A percentile compares a stretch with the other conserved stretches of the same genome.
These are phyloP conservation scores for Xylocampa areola DNA, from an alignment of 2,888 invertebrate species.

Conservation along the genomic window DNA sequence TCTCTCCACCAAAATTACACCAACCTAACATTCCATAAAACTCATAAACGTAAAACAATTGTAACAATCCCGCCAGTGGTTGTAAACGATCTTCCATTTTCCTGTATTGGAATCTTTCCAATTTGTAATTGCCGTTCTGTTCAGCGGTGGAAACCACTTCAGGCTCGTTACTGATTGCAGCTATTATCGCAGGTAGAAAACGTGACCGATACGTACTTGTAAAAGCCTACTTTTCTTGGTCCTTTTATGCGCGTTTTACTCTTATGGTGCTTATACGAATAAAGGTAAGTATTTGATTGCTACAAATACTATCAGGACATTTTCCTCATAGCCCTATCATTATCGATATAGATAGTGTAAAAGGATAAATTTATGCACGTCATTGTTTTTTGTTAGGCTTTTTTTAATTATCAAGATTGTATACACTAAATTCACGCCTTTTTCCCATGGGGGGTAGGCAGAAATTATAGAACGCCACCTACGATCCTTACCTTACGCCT, in stretches of 20 bases:
- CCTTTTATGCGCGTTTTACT: constrained; percentile 8
- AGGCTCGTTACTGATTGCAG: constrained; percentile 41
- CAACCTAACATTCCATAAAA: background rate
- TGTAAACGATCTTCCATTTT: constrained; percentile 37
- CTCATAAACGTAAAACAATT: constrained; percentile 43
- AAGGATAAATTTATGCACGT: too few species aligned
- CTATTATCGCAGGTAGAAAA: constrained; percentile 45
- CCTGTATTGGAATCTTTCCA: constrained; percentile 53
- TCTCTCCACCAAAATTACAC: background rate
- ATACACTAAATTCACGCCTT: too few species aligned
- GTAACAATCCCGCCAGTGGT: constrained; percentile 13
- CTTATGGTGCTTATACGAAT: too few species aligned
- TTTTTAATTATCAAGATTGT: too few species aligned
- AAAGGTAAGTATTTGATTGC: too few species aligned
- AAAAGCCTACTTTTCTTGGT: constrained; percentile 16
- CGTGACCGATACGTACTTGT: constrained; percentile 39
- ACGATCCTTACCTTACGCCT: too few species aligned
- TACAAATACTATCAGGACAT: too few species aligned
- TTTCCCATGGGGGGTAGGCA: too few species aligned
- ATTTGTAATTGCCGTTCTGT: constrained; percentile 46
- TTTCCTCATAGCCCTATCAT: too few species aligned
- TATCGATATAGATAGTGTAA: too few species aligned
- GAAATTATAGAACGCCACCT: too few species aligned
- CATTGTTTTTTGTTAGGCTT: too few species aligned
- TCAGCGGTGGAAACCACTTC: constrained; percentile 40